A percentile compares a stretch with the other conserved stretches of the same genome.
These are phyloP conservation scores for Prunella himalayana DNA, from an alignment of 2,113 vertebrate genomes.

Conservation along the genomic window DNA sequence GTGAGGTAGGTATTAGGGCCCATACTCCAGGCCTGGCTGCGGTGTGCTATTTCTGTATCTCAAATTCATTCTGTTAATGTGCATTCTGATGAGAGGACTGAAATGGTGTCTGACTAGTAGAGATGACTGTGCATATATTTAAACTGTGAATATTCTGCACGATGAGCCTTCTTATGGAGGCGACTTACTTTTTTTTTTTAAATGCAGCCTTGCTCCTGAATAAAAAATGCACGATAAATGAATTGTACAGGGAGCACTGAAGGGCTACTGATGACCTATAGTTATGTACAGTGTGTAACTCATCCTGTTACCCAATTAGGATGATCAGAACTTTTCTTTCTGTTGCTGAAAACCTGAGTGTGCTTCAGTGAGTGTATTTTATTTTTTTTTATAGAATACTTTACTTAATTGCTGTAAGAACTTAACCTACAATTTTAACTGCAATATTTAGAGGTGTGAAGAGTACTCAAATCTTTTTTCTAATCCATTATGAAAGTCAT, in stretches of 20 bases:
- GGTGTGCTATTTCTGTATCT: conserved; percentile 40
- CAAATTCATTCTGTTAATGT: conserved; percentile 47
- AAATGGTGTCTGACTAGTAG: conserved; percentile 57
- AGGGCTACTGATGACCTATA: not conserved
- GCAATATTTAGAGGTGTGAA: conserved; percentile 11
- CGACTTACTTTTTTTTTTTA: not conserved
- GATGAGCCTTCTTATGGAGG: not conserved
- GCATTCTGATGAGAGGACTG: conserved; percentile 42
- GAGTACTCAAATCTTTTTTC: not conserved
- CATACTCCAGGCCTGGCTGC: not conserved
- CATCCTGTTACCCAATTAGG: not conserved
- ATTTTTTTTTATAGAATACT: not conserved
- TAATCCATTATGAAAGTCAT: conserved; percentile 17
- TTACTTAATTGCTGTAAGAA: conserved; percentile 28
- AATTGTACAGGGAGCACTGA: not conserved
- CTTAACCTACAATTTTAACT: conserved; percentile 29
- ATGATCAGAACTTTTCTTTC: not conserved
- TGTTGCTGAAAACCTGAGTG: not conserved
- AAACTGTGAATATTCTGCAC: conserved; percentile 53
- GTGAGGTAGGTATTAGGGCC: conserved; percentile 21
- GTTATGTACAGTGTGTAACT: not conserved
- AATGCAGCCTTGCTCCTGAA: not conserved
- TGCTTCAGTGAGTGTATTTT: not conserved
- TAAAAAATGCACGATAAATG: conserved; percentile 29
- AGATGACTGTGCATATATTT: conserved; percentile 67